Evolutionary conservation across 2,888 invertebrate species (phyloP), one percentile per base, ranked within the genome.

Genomic region (Amitus sp.): DNA sequence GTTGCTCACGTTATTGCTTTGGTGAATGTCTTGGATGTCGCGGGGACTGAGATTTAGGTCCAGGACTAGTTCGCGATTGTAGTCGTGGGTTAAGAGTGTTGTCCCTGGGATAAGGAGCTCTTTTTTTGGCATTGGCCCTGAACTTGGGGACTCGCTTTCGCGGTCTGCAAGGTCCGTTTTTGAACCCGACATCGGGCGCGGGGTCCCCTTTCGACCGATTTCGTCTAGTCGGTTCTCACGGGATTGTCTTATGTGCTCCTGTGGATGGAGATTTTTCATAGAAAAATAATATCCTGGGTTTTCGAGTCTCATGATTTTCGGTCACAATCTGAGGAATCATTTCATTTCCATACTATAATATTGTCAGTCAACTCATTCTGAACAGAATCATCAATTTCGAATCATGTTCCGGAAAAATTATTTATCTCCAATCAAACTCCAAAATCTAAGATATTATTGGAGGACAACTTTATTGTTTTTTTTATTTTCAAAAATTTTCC

Each of bases 201-300:
- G 77, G 2, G 77, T 79, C 17, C 76, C 63, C 59, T 80, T 80
- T 2, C 81, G 77, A 20, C 88, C 89, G 67, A 89, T 80, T 75
- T 89, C 88, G 77, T 93, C 90, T 59, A 93, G 82, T 33, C 91
- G 88, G 72, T 91, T 92, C 77, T 93, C 93, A 54, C 92, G 88
- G 0, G 93, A 93, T 73, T 92, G 90, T 4, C 91, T 86, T 73
- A 93, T 89, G 79, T 90, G 89, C 71, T 89, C 90, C 90, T 90
- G 83, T n/a, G n/a, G n/a, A n/a, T n/a, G 1, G 70, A 65, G 47
- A 57, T 63, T 63, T n/a, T n/a, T n/a, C n/a, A n/a, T n/a, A n/a
- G n/a, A n/a, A n/a, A n/a, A n/a, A n/a, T n/a, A n/a, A n/a, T n/a
- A n/a, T n/a, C n/a, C n/a, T n/a, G n/a, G n/a, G n/a, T n/a, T n/a